Percentiles rank a stretch among this genome's conserved stretches.
phyloP scores from a whole-genome alignment of 2,113 vertebrate genomes.

The Cyphomyrus plagiostoma region DNA sequence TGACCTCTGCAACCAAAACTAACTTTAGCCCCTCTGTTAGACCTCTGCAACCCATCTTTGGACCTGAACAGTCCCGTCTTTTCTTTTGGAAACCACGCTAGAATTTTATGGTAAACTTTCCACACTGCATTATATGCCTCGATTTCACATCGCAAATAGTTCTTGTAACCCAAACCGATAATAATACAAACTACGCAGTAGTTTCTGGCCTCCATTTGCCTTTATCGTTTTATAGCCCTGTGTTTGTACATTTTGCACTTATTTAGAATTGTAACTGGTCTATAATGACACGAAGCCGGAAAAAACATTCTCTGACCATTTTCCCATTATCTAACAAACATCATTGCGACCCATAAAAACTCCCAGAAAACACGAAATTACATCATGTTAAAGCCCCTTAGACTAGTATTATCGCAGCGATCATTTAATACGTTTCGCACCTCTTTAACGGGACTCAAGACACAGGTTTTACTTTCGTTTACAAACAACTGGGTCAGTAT shows the following conservation, averaged over 20 bases:
- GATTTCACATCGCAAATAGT: background rate
- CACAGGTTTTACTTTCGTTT: slow-evolving; percentile 2
- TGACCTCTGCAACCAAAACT: background rate
- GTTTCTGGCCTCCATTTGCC: background rate
- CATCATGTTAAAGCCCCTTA: background rate
- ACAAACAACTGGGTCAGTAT: background rate
- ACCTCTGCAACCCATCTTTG: background rate
- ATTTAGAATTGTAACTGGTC: background rate
- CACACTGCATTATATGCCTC: background rate
- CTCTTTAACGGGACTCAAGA: background rate
- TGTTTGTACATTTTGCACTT: background rate
- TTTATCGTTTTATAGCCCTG: background rate
- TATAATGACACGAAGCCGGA: background rate
- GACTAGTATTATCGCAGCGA: background rate
- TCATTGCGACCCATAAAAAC: background rate
- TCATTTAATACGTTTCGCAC: background rate
- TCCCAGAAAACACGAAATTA: background rate
- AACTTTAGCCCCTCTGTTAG: background rate
- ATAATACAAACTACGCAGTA: background rate
- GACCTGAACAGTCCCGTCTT: background rate
- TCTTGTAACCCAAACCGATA: background rate
- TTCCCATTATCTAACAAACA: background rate
- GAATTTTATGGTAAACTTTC: background rate
- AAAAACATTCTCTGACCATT: background rate
- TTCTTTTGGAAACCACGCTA: background rate